These are phyloP conservation scores for Caenorhabditis japonica DNA, from an alignment of 2,888 invertebrate genomes.

Conservation along the genomic window DNA sequence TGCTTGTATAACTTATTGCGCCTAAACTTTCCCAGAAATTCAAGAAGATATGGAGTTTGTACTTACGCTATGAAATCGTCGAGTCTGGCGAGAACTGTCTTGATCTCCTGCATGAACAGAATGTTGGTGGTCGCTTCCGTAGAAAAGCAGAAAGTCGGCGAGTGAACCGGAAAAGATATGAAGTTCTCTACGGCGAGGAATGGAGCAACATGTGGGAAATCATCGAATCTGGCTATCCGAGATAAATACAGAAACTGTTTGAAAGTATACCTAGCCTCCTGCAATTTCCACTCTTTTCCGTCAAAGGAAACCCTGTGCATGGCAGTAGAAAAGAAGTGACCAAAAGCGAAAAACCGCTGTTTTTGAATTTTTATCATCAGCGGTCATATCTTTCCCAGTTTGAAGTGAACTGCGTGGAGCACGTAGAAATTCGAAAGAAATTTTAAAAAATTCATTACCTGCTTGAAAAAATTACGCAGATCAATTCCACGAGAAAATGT, in stretches of 20 bases:
- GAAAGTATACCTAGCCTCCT: background rate
- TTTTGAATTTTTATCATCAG: too few species aligned
- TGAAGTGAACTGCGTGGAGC: conserved; percentile 7
- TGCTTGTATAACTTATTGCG: conserved; percentile 33
- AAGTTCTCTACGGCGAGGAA: conserved; percentile 38
- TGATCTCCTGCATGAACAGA: conserved; percentile 14
- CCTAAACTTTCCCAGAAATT: too few species aligned
- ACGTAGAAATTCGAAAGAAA: conserved; percentile 4
- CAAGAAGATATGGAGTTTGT: background rate
- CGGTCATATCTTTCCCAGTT: background rate
- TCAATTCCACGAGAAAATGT: too few species aligned
- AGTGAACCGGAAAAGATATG: conserved; percentile 14
- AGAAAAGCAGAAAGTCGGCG: conserved; percentile 31
- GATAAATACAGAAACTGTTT: background rate
- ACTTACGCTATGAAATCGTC: conserved; percentile 34
- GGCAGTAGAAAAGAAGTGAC: background rate
- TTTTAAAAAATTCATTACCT: background rate
- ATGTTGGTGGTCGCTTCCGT: conserved; percentile 21
- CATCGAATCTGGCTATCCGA: conserved; percentile 10
- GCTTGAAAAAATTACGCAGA: too few species aligned
- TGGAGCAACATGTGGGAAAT: conserved; percentile 45
- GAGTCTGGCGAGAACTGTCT: conserved; percentile 8
- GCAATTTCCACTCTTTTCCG: background rate
- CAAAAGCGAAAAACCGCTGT: background rate
- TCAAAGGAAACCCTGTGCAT: conserved; percentile 27